A percentile compares a stretch with the other conserved stretches of the same genome.
Conservation (phyloP, 2,113 vertebrate species). For the Myrmecobius fasciatus region DNA sequence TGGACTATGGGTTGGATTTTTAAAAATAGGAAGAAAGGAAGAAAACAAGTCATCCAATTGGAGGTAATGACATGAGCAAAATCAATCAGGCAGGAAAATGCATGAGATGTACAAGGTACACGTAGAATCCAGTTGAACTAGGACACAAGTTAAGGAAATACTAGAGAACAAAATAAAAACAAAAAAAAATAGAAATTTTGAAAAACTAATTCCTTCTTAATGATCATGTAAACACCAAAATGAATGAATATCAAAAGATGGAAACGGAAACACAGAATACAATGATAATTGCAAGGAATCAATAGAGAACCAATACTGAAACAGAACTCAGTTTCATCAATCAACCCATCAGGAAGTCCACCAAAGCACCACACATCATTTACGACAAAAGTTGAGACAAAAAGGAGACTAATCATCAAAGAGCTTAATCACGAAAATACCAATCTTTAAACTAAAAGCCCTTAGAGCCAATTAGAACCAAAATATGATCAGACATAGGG, state of each 20-base stretch:
- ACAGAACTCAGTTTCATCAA: constrained; percentile 71
- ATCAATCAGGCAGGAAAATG: background rate
- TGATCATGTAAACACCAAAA: constrained; percentile 28
- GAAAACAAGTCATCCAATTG: background rate
- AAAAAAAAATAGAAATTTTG: background rate
- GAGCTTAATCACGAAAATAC: constrained; percentile 75
- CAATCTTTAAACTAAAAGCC: constrained; percentile 71
- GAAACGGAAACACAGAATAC: background rate
- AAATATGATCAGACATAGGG: constrained; percentile 59
- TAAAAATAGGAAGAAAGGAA: background rate
- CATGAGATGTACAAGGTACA: background rate
- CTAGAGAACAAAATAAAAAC: background rate
- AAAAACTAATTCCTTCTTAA: background rate
- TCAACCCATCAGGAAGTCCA: constrained; percentile 70
- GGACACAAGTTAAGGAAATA: background rate
- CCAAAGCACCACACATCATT: constrained; percentile 62
- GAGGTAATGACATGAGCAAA: background rate
- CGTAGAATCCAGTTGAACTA: rapidly evolving
- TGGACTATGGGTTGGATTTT: background rate
- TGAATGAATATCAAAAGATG: constrained; percentile 1
- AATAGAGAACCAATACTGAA: constrained; percentile 52
- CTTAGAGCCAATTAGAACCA: constrained; percentile 67
- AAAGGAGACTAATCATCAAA: constrained; percentile 78
- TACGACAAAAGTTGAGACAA: constrained; percentile 77
- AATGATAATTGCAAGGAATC: background rate